Conservation (phyloP, 2,113 vertebrate genomes). For the Poeciliopsis occidentalis region DNA sequence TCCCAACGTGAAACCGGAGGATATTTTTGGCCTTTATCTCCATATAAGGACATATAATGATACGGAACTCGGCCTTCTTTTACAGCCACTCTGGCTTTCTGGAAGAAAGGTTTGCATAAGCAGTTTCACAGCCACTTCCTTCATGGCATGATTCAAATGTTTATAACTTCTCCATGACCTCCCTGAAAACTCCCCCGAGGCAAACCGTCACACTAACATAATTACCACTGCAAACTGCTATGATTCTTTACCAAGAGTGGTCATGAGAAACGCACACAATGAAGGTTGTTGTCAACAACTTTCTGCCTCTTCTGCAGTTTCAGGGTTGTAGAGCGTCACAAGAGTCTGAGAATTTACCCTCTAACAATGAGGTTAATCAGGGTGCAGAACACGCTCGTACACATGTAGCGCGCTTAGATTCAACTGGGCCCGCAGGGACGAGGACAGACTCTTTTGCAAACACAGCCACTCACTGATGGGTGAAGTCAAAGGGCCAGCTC, state of each 20-base stretch:
- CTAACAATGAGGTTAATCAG: constrained; percentile 69
- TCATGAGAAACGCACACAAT: constrained; percentile 48
- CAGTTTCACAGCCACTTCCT: constrained; percentile 24
- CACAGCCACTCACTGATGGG: constrained; percentile 70
- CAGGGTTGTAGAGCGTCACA: constrained; percentile 61
- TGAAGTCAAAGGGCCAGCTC: constrained; percentile 88
- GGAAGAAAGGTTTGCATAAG: constrained; percentile 25
- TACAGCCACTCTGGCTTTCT: constrained; percentile 46
- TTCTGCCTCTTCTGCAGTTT: constrained; percentile 57
- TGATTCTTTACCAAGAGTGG: constrained; percentile 38
- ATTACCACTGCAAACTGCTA: constrained; percentile 47
- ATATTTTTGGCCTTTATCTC: constrained; percentile 55
- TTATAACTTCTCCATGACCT: constrained; percentile 29
- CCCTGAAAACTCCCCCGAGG: constrained; percentile 2
- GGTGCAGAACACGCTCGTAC: constrained; percentile 37
- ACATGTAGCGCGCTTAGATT: constrained; percentile 30
- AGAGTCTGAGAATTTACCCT: constrained; percentile 52
- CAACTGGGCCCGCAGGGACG: constrained; percentile 33
- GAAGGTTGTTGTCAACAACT: constrained; percentile 54
- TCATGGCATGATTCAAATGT: constrained; percentile 33
- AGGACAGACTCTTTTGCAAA: constrained; percentile 31
- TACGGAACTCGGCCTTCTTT: constrained; percentile 42
- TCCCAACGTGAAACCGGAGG: constrained; percentile 26
- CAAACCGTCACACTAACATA: constrained; percentile 23
- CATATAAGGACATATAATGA: constrained; percentile 63